Conservation (phyloP, 2,113 vertebrate genomes). For the Propithecus coquereli region DNA sequence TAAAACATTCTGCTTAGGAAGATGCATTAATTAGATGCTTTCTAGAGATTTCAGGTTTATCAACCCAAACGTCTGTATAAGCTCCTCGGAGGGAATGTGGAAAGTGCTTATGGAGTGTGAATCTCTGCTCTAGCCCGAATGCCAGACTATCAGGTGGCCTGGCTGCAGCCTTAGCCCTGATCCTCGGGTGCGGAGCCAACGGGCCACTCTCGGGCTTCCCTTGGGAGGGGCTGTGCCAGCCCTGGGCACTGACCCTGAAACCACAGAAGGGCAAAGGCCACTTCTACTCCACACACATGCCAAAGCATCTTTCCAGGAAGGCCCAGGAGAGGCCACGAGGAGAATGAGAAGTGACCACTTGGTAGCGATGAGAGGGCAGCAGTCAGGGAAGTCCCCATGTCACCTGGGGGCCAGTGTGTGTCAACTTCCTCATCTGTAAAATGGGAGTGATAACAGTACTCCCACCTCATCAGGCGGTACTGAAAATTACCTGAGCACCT, state of each 20-base stretch:
- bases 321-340: not conserved
- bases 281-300: accelerated
- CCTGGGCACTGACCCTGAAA: not conserved
- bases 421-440: not conserved
- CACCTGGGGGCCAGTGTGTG: not conserved
- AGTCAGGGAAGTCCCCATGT: not conserved
- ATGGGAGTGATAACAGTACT: accelerated
- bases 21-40: slow-evolving; percentile 59
- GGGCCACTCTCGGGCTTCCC: accelerated
- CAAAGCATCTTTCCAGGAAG: not conserved
- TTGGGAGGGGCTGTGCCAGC: accelerated
- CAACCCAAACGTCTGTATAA: slow-evolving; percentile 9
- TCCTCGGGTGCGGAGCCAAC: accelerated
- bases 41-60: slow-evolving; percentile 69
- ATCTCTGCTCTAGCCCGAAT: not conserved
- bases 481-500: not conserved
- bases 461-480: accelerated
- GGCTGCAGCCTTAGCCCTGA: accelerated
- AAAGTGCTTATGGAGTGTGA: not conserved
- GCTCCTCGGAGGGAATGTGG: not conserved
- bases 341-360: accelerated
- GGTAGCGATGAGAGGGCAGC: too few species aligned
- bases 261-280: not conserved
- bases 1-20: slow-evolving; percentile 47
- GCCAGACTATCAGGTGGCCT: not conserved